Evolutionary conservation across 2,797 vertebrate species (phyloP).

Genomic region (Propithecus perrieri): DNA sequence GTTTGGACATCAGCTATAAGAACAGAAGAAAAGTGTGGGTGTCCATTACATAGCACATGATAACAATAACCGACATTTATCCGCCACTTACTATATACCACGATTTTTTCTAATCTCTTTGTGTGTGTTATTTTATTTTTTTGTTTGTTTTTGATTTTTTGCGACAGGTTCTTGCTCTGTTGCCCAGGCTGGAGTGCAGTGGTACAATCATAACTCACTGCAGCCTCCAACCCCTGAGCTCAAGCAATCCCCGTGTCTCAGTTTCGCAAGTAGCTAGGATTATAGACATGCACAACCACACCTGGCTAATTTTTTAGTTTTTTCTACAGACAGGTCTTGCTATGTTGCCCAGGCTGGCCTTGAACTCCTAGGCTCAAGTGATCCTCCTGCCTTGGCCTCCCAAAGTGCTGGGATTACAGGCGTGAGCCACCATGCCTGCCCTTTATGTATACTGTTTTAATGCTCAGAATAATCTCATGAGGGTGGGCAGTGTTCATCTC

Average conservation of each 20-base stretch:
- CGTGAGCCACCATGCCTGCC: no score
- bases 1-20: background rate
- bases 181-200: background rate
- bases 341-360: background rate
- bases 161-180: background rate
- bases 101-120: background rate
- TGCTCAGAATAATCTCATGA: background rate
- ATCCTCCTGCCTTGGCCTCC: background rate
- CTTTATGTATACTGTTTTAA: background rate
- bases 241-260: background rate
- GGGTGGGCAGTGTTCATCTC: background rate
- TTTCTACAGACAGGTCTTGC: background rate
- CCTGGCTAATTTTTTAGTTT: background rate
- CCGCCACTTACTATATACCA: background rate
- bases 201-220: background rate
- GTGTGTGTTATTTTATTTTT: background rate
- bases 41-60: background rate
- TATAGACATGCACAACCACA: background rate
- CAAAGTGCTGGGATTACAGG: background rate
- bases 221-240: background rate
- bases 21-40: background rate
- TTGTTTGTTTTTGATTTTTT: background rate
- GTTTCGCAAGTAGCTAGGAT: background rate
- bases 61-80: background rate
- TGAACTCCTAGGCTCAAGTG: background rate